phyloP scores from a whole-genome alignment of 2,113 vertebrate genomes.

The Nothocercus nigrocapillus region DNA sequence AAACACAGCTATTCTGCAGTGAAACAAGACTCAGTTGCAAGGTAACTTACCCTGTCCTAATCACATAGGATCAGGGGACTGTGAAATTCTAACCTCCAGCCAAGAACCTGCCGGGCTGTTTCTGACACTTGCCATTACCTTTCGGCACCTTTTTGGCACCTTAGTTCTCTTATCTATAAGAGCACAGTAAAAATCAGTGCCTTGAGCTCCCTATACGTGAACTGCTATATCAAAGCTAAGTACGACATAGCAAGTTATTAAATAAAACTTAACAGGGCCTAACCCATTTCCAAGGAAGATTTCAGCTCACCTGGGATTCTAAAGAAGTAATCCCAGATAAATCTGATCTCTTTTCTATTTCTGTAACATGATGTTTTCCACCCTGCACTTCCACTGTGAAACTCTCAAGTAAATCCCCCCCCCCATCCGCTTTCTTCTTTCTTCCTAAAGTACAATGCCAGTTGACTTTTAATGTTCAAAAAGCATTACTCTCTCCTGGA shows the following conservation, averaged over 20 bases:
- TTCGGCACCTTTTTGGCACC: not conserved
- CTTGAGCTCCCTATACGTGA: not conserved
- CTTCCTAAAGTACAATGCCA: not conserved
- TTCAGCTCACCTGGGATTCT: constrained; percentile 23
- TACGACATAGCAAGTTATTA: not conserved
- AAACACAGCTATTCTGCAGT: not conserved
- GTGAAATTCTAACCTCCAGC: not conserved
- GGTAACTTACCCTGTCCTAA: not conserved
- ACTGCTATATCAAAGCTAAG: not conserved
- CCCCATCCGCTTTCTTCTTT: not conserved
- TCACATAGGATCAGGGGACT: not conserved
- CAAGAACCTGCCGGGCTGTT: not conserved
- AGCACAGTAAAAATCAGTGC: not conserved
- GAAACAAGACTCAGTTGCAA: not conserved
- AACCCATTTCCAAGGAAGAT: not conserved
- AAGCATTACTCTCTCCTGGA: not conserved
- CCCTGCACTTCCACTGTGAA: not conserved
- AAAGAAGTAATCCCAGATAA: not conserved
- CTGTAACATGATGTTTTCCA: not conserved
- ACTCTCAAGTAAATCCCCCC: not conserved
- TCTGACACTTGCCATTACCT: not conserved
- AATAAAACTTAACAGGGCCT: not conserved
- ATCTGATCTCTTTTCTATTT: not conserved
- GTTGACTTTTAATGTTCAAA: not conserved
- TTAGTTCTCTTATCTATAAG: not conserved